These are phyloP conservation scores for Endomychus coccineus DNA, from an alignment of 2,888 invertebrate species.

Conservation along the genomic window DNA sequence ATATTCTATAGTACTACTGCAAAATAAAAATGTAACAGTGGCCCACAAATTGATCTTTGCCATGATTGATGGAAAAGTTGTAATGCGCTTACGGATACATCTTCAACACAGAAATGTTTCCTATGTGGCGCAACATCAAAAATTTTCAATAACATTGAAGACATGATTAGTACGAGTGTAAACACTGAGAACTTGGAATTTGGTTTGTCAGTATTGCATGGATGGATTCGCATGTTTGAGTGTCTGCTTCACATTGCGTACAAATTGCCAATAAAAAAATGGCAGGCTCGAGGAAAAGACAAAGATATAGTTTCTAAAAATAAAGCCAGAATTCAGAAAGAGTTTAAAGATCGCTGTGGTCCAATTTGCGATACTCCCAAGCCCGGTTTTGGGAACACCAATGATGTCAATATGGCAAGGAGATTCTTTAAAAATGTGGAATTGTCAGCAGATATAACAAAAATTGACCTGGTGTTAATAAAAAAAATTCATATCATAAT, in stretches of 20 bases:
- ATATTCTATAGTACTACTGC: neutral
- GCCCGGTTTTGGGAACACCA: conserved; percentile 12
- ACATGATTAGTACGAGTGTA: neutral
- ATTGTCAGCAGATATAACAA: conserved; percentile 2
- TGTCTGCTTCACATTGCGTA: conserved; percentile 24
- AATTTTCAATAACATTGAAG: conserved; percentile 11
- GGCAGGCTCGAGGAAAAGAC: conserved; percentile 8
- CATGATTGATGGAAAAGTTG: conserved; percentile 10
- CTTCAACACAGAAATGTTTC: conserved; percentile 6
- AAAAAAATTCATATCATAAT: conserved; percentile 3
- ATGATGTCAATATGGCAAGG: conserved; percentile 26
- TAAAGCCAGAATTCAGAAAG: neutral
- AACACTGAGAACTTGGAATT: conserved; percentile 16
- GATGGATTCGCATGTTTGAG: conserved; percentile 27
- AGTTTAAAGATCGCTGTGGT: neutral
- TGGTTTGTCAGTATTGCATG: conserved; percentile 24
- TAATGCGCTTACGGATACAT: conserved; percentile 7
- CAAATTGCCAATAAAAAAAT: conserved; percentile 14
- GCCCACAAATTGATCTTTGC: conserved; percentile 1
- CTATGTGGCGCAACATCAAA: conserved; percentile 12
- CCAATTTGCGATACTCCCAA: neutral
- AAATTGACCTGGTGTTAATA: neutral
- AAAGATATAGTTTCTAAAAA: neutral
- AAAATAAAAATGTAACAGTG: neutral
- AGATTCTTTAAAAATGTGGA: conserved; percentile 24